phyloP scores from a whole-genome alignment of 2,888 invertebrate species.

The Quadriops clusia region DNA sequence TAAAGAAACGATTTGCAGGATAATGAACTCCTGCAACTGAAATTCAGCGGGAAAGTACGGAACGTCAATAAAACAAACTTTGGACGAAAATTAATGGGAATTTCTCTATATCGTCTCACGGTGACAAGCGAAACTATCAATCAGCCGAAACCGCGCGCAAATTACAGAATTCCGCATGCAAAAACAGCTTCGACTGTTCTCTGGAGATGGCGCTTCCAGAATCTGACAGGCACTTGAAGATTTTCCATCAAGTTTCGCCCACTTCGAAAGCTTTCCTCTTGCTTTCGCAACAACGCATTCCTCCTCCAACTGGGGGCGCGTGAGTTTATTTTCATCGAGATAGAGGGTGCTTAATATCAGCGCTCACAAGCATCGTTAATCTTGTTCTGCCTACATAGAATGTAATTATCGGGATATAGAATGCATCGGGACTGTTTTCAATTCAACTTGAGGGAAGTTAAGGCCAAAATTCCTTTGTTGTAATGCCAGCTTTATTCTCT shows the following conservation, averaged over 20 bases:
- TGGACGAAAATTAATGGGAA: slow-evolving; percentile 35
- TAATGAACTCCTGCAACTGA: too few relatives aligned
- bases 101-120: slow-evolving; percentile 36
- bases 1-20: too few relatives aligned
- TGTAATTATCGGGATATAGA: slow-evolving; percentile 36
- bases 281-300: neutral
- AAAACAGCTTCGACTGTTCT: slow-evolving; percentile 21
- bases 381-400: slow-evolving; percentile 37
- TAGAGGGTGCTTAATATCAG: slow-evolving; percentile 36
- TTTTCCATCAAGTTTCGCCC: slow-evolving; percentile 15
- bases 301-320: slow-evolving; percentile 8
- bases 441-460: slow-evolving; percentile 11
- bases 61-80: slow-evolving; percentile 25
- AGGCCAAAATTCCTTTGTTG: slow-evolving; percentile 1
- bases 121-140: slow-evolving; percentile 38
- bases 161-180: slow-evolving; percentile 34
- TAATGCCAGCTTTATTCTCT: too few relatives aligned
- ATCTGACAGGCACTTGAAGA: slow-evolving; percentile 23
- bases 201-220: slow-evolving; percentile 26
- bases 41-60: too few relatives aligned
- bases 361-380: slow-evolving; percentile 37
- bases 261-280: slow-evolving; percentile 12
- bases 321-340: slow-evolving; percentile 13
- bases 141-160: slow-evolving; percentile 36
- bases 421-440: slow-evolving; percentile 19